These are phyloP conservation scores for Lepidocyrtinus sp. DNA, from an alignment of 2,888 invertebrate species.

Conservation along the genomic window DNA sequence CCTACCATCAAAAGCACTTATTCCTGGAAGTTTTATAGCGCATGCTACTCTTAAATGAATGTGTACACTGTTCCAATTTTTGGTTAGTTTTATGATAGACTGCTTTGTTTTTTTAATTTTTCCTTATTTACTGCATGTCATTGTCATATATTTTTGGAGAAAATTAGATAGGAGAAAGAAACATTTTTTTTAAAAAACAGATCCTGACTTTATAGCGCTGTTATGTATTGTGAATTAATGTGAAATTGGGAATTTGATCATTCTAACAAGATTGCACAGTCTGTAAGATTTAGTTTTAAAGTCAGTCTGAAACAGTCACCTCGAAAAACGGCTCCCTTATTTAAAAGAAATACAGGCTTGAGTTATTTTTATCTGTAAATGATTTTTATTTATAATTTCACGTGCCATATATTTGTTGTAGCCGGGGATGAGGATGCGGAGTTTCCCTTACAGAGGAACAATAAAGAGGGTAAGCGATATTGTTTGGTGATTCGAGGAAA, in stretches of 20 bases:
- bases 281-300: too few relatives aligned
- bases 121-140: conserved; percentile 24
- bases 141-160: background rate
- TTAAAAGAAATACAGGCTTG: conserved; percentile 40
- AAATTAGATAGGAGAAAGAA: background rate
- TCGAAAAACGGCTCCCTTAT: conserved; percentile 16
- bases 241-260: too few relatives aligned
- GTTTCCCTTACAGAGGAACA: conserved; percentile 58
- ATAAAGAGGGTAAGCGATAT: conserved; percentile 60
- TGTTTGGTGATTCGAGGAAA: conserved; percentile 60
- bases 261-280: conserved; percentile 2
- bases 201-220: background rate
- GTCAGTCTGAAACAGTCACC: background rate
- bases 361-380: conserved; percentile 59
- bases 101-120: conserved; percentile 33
- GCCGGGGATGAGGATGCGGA: conserved; percentile 59
- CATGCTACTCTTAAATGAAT: conserved; percentile 12
- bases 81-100: conserved; percentile 32
- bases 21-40: background rate
- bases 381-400: conserved; percentile 60
- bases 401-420: conserved; percentile 56
- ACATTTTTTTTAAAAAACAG: too few relatives aligned
- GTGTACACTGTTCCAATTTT: background rate
- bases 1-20: background rate
- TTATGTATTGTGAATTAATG: conserved; percentile 3